Percentiles rank a stretch among this genome's conserved stretches.
phyloP scores from a whole-genome alignment of 2,888 invertebrate species.

The Drosophila meridiana region DNA sequence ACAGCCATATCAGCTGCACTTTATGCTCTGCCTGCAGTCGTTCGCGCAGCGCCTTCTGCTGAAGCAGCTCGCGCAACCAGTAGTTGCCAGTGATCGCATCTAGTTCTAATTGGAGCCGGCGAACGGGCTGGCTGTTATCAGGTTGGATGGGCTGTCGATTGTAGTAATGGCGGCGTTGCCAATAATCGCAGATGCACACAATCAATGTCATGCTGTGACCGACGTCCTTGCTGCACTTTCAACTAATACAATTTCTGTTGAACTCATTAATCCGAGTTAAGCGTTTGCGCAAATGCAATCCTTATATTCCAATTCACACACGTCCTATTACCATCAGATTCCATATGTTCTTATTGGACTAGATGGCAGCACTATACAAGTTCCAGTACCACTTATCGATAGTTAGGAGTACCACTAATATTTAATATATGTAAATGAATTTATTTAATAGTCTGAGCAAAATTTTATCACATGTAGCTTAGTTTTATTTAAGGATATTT shows the following conservation, averaged over 20 bases:
- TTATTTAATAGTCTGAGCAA: background rate
- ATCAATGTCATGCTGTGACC: constrained; percentile 64
- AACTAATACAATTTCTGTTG: constrained; percentile 10
- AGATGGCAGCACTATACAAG: constrained; percentile 24
- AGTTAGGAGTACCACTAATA: background rate
- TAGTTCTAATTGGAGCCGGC: constrained; percentile 56
- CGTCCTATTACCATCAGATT: constrained; percentile 14
- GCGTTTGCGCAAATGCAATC: constrained; percentile 1
- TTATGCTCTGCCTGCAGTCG: constrained; percentile 49
- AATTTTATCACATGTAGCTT: background rate
- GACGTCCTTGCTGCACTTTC: constrained; percentile 15
- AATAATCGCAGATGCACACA: constrained; percentile 80
- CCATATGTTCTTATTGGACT: background rate
- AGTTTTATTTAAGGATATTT: background rate
- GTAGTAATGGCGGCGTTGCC: constrained; percentile 66
- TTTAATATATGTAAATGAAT: background rate
- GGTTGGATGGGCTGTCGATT: constrained; percentile 29
- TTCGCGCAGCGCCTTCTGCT: constrained; percentile 63
- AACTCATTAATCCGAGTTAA: constrained; percentile 25
- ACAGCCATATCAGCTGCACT: constrained; percentile 83
- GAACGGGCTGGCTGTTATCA: constrained; percentile 21
- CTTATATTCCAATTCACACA: constrained; percentile 8
- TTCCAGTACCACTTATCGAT: constrained; percentile 29
- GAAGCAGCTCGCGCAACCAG: constrained; percentile 72
- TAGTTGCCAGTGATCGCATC: constrained; percentile 77